Evolutionary conservation across 2,113 vertebrate genomes (phyloP), one percentile per base, ranked within the genome.

Genomic region (Zeus faber): DNA sequence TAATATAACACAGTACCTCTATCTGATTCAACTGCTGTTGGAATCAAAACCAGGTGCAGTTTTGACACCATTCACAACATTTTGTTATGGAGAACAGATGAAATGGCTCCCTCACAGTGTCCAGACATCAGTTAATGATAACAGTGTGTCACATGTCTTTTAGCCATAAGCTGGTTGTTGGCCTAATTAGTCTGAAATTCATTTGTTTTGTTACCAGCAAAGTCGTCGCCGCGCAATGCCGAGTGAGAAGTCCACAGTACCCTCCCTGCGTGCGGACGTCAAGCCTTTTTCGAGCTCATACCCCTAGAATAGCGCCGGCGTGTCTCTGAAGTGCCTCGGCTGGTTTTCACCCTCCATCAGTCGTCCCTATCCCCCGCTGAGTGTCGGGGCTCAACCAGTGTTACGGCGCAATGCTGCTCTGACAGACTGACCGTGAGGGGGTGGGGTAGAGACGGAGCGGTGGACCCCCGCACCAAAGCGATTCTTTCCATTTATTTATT

Each of bases 121-220:
- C 54, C 57, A 63, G 76, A 71, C 64, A 58, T 70, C 64, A 16
- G 3, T 21, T 70, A 71, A 72, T 65, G 63, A 77, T 82, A 71
- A 83, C 69, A 35, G 66, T 49, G 22, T 75, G 62, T 69, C 67
- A 65, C 70, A 72, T 60, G 65, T 62, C 49, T 57, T 70, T 64
- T 50, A 55, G 61, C 72, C 69, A 57, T 48, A 70, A 74, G 56
- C 57, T 49, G 65, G 45, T 68, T 76, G 69, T 81, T 66, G 70
- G 74, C 16, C 48, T 68, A 81, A 82, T 84, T 80, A 79, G 61
- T 72, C 56, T 63, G 58, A 65, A 72, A 82, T 81, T 35, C 70
- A 79, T 84, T 82, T 76, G 59, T 67, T 78, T 73, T 69, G 60
- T 64, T 31, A 31, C 2, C 29, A 6, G 6, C 6, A 9, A 9